Base-by-base conservation (phyloP, 1,140 invertebrate genomes). In the Drosophila trapezifrons region DNA sequence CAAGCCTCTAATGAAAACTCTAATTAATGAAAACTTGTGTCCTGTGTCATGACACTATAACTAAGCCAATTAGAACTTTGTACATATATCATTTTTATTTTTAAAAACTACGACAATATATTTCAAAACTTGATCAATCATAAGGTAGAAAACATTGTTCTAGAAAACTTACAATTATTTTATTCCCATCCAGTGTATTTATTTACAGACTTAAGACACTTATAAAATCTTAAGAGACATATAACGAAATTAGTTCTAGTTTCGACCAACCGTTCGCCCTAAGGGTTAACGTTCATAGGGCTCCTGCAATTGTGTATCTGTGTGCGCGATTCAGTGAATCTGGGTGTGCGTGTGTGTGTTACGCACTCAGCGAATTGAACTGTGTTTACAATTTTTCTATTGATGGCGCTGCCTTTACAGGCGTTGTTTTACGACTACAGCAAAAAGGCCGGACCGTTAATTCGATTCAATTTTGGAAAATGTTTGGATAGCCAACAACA, bases 341-440 rank as follows among this genome's bases (percentile, higher is more conserved):
- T 51, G 15, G 29, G 20, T 49, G 22, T n/a, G 49, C 42, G 22
- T 29, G 43, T 52, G 59, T 18, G n/a, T 69, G 43, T 83, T 63
- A 66, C 64, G 56, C 78, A 83, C 60, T 63, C 71, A 82, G 65
- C 71, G 63, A 69, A 87, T 73, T 63, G 76, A 76, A 71, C 67
- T 60, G 76, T 87, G 84, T 87, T 89, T 89, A 87, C 84, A 83
- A 87, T 89, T 87, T 87, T 87, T 89, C 76, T 87, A 89, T 86
- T 85, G 81, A 73, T 76, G 54, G 54, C 52, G 73, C 63, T 65
- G 62, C 51, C 37, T 35, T 38, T 70, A 52, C 49, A 63, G 59
- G 3, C 15, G 60, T 29, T 56, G 76, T 60, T 89, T 87, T 87
- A 89, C 82, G 84, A 83, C 55, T 86, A 86, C 83, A 87, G 72